phyloP scores from a whole-genome alignment of 2,888 invertebrate genomes.

The Eupeodes luniger region DNA sequence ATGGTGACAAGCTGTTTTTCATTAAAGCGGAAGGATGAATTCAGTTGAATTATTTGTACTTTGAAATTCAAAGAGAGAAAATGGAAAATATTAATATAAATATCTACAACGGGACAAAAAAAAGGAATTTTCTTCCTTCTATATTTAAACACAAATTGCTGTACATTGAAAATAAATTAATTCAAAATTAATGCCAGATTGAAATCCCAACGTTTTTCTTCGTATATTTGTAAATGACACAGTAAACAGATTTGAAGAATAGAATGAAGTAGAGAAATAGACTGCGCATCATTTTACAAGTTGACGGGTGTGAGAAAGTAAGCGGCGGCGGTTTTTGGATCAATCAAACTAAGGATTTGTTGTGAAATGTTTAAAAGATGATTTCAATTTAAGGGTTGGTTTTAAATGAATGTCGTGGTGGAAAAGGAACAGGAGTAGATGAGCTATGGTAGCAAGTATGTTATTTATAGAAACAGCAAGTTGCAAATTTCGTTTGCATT shows the following conservation, averaged over 20 bases:
- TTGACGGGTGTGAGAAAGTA: background rate
- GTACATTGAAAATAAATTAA: conserved; percentile 21
- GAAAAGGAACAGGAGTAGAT: background rate
- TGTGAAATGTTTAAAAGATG: conserved; percentile 18
- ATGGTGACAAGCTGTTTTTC: conserved; percentile 10
- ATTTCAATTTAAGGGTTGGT: background rate
- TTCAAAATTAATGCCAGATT: conserved; percentile 26
- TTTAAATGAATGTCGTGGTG: no score
- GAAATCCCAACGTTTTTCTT: background rate
- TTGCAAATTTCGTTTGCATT: no score
- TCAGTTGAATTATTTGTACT: background rate
- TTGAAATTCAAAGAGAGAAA: background rate
- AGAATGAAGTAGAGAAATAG: background rate
- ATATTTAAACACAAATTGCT: background rate
- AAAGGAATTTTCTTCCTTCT: background rate
- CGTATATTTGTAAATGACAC: background rate
- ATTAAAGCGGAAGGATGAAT: conserved; percentile 6
- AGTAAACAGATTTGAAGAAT: background rate
- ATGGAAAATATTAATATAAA: background rate
- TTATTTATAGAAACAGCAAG: no score
- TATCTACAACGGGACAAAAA: background rate
- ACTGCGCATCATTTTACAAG: background rate
- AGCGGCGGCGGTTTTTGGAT: conserved; percentile 10
- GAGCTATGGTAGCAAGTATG: background rate
- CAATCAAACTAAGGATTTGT: conserved; percentile 20